Conservation (phyloP, 2,113 vertebrate species). For the Gobiocypris rarus region DNA sequence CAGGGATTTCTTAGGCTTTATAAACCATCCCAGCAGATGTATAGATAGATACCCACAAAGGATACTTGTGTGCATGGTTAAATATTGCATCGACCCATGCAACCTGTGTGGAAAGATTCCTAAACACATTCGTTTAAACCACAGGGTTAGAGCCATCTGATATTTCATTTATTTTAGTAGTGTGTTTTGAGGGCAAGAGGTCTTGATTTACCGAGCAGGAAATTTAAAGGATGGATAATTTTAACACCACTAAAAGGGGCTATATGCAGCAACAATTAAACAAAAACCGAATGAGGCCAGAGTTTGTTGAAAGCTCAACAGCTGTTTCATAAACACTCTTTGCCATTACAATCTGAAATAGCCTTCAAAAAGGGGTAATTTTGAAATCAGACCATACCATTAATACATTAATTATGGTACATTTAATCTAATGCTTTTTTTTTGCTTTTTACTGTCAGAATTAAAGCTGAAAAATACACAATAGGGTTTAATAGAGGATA, state of each 20-base stretch:
- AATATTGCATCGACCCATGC: slow-evolving; percentile 36
- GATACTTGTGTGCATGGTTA: slow-evolving; percentile 17
- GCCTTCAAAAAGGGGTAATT: slow-evolving; percentile 20
- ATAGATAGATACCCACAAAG: slow-evolving; percentile 20
- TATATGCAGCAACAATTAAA: slow-evolving; percentile 19
- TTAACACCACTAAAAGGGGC: slow-evolving; percentile 11
- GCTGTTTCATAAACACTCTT: slow-evolving; percentile 13
- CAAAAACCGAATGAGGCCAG: slow-evolving; percentile 17
- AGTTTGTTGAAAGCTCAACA: slow-evolving; percentile 5
- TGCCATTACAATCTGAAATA: slow-evolving; percentile 18
- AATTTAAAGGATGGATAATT: not conserved
- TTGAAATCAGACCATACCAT: slow-evolving; percentile 23
- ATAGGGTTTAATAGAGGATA: not conserved
- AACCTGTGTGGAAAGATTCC: slow-evolving; percentile 3
- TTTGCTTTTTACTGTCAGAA: not conserved
- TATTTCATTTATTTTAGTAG: slow-evolving; percentile 29
- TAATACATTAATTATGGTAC: slow-evolving; percentile 34
- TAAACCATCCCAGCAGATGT: slow-evolving; percentile 23
- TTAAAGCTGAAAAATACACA: not conserved
- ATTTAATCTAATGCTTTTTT: not conserved
- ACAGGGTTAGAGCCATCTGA: not conserved
- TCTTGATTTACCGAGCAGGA: not conserved
- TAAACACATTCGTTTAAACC: slow-evolving; percentile 11
- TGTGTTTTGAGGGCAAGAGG: not conserved
- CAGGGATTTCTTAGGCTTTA: slow-evolving; percentile 29